A percentile compares a stretch with the other conserved stretches of the same genome.
These are phyloP conservation scores for Smutsia gigantea DNA, from an alignment of 2,797 vertebrate species.

Conservation along the genomic window DNA sequence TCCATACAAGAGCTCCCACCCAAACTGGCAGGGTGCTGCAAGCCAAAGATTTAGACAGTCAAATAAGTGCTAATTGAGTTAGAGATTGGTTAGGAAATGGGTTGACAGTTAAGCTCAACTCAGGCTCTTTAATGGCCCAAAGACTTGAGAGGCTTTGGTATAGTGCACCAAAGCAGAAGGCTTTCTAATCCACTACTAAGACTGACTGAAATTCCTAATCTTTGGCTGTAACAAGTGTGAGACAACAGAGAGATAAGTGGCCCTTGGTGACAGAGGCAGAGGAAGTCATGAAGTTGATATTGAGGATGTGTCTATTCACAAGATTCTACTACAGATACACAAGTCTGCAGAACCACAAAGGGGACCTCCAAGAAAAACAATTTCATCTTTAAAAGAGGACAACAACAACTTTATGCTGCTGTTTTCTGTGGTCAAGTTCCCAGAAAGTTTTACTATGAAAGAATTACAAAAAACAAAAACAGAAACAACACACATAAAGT, in stretches of 20 bases:
- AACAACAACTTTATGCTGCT: not conserved
- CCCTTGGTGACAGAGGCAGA: not conserved
- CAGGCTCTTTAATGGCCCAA: slow-evolving; percentile 46
- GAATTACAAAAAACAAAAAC: not conserved
- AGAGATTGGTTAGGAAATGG: slow-evolving; percentile 80
- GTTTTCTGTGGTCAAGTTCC: not conserved
- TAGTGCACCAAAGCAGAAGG: not conserved
- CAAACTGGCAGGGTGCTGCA: slow-evolving; percentile 76
- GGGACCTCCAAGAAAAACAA: not conserved
- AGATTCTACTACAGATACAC: slow-evolving; percentile 3
- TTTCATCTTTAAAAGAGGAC: not conserved
- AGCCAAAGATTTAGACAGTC: slow-evolving; percentile 77
- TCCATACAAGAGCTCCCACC: slow-evolving; percentile 75
- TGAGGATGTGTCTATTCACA: slow-evolving; percentile 17
- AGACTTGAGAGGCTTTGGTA: not conserved
- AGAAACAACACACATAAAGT: not conserved
- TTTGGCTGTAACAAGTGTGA: slow-evolving; percentile 60
- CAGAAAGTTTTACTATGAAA: not conserved
- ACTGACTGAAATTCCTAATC: slow-evolving; percentile 56
- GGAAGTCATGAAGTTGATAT: slow-evolving; percentile 23
- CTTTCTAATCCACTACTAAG: slow-evolving; percentile 57
- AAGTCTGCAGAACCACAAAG: not conserved
- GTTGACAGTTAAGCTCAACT: slow-evolving; percentile 74
- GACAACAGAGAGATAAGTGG: slow-evolving; percentile 31
- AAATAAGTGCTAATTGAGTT: slow-evolving; percentile 81